Evolutionary conservation across 2,888 invertebrate species (phyloP), one percentile per base, ranked within the genome.

Genomic region (Cremastinae sp.): DNA sequence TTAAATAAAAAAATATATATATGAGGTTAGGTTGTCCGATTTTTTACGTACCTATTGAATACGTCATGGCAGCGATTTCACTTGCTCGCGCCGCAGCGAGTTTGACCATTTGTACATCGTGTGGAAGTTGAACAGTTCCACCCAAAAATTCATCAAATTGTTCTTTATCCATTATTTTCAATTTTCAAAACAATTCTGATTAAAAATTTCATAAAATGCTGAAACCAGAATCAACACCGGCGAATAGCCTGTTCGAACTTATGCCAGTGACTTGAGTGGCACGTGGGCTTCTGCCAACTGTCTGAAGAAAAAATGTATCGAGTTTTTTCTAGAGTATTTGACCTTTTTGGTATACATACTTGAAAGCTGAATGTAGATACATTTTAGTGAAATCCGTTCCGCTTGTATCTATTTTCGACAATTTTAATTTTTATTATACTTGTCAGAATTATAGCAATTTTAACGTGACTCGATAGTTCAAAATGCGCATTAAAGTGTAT

Each of bases 11-110:
- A 54, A 0, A 0, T 34, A 14, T 14, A n/a, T n/a, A n/a, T n/a
- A n/a, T 36, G 0, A 9, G 1, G 16, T 47, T 20, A 10, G 28
- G 0, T 8, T 61, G 22, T 9, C 3, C 8, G 20, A 41, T 20
- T 10, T 3, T 61, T 62, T 47, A 73, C 75, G 91, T 91, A 84
- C 93, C 91, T 70, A 95, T 92, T 61, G 93, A 92, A 81, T 93
- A 92, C 51, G 94, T 92, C 91, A 96, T 92, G 12, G 93, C 92
- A 78, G 93, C 92, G 61, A 96, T 94, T 92, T 96, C 96, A 80
- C 93, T 91, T 62, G 94, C 92, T 82, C 95, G 92, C 5, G 94
- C 92, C 9, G 93, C 91, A 28, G 94, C 92, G 88, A 95, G 94
- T 84, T 92, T 93, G 81, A 93, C 86, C 86, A 94, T 90, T 84